Evolutionary conservation across 2,113 vertebrate genomes (phyloP), one percentile per base, ranked within the genome.

Genomic region (Onychostruthus taczanowskii): DNA sequence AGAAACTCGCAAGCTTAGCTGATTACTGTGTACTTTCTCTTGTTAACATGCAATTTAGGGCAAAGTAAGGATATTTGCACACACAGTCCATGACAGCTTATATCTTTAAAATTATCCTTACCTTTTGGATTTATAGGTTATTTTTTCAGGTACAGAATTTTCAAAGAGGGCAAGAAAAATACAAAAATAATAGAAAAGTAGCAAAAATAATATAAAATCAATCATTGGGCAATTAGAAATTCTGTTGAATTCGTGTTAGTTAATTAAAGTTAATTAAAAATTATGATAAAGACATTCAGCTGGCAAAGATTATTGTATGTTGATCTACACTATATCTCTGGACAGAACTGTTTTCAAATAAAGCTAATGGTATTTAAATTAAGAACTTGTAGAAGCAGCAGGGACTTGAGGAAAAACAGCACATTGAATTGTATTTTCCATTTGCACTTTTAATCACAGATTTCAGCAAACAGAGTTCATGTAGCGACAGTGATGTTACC

Each of bases 321-420:
- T 93, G 37, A 58, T 90, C 30, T 31, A 62, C 39, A 52, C 28
- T 59, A 17, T 62, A 49, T 61, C 84, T 94, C 90, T 97, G 93
- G 90, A 88, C 63, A 80, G 79, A 96, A 94, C 87, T 87, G 68
- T 89, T 88, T 94, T 94, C 95, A 92, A 94, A 96, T 96, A 78
- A 94, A 90, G 12, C n/a, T 80, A 97, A 97, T 94, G 95, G 84
- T 92, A 94, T 88, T 91, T 91, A 91, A 96, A 97, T 98, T 98
- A 97, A 97, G 92, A 84, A 94, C 46, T 82, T 55, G 50, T 90
- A 74, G 87, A 87, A 89, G 78, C 84, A 96, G 84, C 59, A 83
- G 52, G 73, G 30, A 83, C 16, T 81, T 95, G 90, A 82, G 67
- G 52, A 92, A 90, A 94, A 92, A 53, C 33, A 89, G 46, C 81